Base-by-base conservation (phyloP, 2,113 vertebrate species). In the Lagopus leucura region DNA sequence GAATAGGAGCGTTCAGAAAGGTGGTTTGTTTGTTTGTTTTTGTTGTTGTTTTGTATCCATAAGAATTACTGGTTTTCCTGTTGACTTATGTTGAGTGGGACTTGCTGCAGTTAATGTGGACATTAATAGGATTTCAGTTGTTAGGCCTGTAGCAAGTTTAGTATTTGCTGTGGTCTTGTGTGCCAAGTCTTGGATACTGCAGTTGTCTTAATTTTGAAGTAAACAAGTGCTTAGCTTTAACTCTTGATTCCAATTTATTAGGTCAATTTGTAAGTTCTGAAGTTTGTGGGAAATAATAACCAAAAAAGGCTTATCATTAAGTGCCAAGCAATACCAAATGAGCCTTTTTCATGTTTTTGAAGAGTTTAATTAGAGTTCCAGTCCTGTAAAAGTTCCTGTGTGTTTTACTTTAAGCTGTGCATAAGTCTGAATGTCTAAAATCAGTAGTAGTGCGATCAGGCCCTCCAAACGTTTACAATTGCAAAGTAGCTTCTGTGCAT, bases 161-260 rank as follows among this genome's bases (percentile, higher is more conserved):
- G 18, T 78, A 13, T 52, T 72, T 3, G 1, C 40, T 48, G 28
- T 72, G 30, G 43, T 82, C 32, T 60, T 0, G 0, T 30, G 43
- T 67, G 54, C 45, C 3, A 0, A 14, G 36, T 63, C 82, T 89
- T 76, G 60, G 54, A 27, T 69, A 38, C 20, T 72, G n/a, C 10
- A 28, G 21, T 82, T 83, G 34, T 34, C 57, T 66, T 69, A 5
- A 55, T 72, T 90, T 85, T 88, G 25, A 63, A 61, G 47, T 55
- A 21, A 57, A 8, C 0, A 5, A 64, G 54, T 7, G 17, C 8
- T 58, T 74, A 36, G 58, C 20, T 73, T 77, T 34, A 86, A 57
- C 43, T 63, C 58, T 50, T n/a, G 19, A 28, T 60, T 32, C 8
- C 13, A 25, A 13, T 54, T 54, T 54, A 54, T 54, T 28, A 30